Conservation (phyloP, 2,113 vertebrate genomes). For the Sinocyclocheilus maitianheensis region DNA sequence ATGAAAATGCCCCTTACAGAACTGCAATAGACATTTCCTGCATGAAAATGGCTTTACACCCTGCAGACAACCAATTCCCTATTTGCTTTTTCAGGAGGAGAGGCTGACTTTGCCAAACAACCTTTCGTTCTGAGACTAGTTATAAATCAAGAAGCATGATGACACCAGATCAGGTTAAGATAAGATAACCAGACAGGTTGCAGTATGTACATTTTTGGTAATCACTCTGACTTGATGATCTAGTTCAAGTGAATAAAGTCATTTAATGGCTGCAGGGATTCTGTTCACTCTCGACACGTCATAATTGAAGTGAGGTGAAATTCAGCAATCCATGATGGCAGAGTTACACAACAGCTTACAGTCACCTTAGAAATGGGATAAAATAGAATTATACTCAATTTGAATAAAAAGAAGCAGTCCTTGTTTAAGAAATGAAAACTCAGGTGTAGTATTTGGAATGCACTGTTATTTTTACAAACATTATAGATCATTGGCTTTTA, state of each 20-base stretch:
- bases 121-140: constrained; percentile 75
- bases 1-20: constrained; percentile 75
- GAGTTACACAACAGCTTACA: constrained; percentile 92
- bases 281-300: constrained; percentile 68
- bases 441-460: constrained; percentile 82
- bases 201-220: constrained; percentile 81
- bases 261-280: constrained; percentile 72
- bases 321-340: constrained; percentile 84
- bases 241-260: constrained; percentile 70
- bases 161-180: constrained; percentile 66
- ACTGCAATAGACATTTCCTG: constrained; percentile 65
- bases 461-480: constrained; percentile 83
- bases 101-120: constrained; percentile 65
- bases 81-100: constrained; percentile 63
- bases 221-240: constrained; percentile 77
- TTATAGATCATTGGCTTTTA: constrained; percentile 83
- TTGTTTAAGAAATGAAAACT: constrained; percentile 76
- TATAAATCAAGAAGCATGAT: constrained; percentile 70
- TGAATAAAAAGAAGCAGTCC: constrained; percentile 80
- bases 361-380: constrained; percentile 74
- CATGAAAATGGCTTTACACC: constrained; percentile 68
- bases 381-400: constrained; percentile 76
- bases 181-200: constrained; percentile 74
- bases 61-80: constrained; percentile 72
- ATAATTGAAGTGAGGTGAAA: constrained; percentile 66